Evolutionary conservation across 2,113 vertebrate genomes (phyloP).

Genomic region (Cebidichthys violaceus): DNA sequence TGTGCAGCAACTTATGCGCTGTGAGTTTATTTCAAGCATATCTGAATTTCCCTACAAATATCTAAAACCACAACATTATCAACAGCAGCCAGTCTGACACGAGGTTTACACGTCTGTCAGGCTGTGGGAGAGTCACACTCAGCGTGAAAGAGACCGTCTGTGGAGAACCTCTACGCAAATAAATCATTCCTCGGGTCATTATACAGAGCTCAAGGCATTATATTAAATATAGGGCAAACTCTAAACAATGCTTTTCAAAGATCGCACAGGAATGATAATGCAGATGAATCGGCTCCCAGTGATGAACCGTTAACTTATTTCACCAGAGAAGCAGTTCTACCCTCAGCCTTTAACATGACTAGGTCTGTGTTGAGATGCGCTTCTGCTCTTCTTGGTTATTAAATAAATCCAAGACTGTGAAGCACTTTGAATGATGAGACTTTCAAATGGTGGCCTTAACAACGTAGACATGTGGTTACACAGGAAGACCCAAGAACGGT

Average conservation of each 20-base stretch:
- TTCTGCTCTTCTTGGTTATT: constrained; percentile 16
- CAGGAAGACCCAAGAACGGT: background rate
- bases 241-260: constrained; percentile 1
- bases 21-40: constrained; percentile 14
- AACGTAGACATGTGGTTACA: background rate
- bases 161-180: background rate
- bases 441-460: constrained; percentile 28
- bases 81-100: constrained; percentile 48
- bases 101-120: constrained; percentile 42
- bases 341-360: too few species aligned
- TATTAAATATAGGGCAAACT: background rate
- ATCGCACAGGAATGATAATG: constrained; percentile 3
- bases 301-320: background rate
- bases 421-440: constrained; percentile 37
- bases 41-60: constrained; percentile 24
- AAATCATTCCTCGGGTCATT: constrained; percentile 16
- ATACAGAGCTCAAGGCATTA: background rate
- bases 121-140: constrained; percentile 29
- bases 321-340: background rate
- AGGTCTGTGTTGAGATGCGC: background rate
- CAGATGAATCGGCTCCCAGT: background rate
- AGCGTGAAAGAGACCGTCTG: background rate
- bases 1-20: constrained; percentile 6
- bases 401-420: background rate
- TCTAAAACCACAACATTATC: constrained; percentile 56